Conservation (phyloP, 2,888 invertebrate genomes). For the Microplitis manilae region DNA sequence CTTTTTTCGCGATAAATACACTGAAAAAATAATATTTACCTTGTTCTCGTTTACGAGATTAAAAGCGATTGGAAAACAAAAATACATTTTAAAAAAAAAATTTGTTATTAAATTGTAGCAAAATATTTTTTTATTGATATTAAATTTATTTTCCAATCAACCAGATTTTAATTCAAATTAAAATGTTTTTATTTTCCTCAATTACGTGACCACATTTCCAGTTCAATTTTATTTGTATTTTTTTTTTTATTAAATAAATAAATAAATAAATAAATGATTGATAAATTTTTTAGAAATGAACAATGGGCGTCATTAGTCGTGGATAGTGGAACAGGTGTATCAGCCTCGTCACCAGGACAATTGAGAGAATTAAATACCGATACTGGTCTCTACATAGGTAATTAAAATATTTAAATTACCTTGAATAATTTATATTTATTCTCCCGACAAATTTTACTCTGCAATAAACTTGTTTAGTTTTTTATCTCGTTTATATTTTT, state of each 20-base stretch:
- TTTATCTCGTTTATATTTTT: background rate
- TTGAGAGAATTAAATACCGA: conserved; percentile 89
- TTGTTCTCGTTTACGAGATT: background rate
- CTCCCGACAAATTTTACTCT: background rate
- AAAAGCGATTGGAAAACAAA: background rate
- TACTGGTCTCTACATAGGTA: conserved; percentile 91
- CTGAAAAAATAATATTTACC: background rate
- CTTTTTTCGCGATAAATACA: background rate
- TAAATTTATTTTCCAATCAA: background rate
- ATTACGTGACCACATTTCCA: too few relatives aligned
- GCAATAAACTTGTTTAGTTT: background rate
- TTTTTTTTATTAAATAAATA: background rate
- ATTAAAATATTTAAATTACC: background rate
- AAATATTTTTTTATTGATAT: background rate
- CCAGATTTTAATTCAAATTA: background rate
- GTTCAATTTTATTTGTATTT: conserved; percentile 17
- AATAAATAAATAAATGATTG: background rate
- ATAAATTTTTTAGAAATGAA: conserved; percentile 78
- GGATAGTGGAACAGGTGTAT: conserved; percentile 88
- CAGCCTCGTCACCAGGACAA: conserved; percentile 87
- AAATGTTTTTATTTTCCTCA: background rate
- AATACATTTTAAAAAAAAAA: conserved; percentile 1
- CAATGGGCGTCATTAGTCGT: conserved; percentile 90
- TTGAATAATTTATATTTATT: background rate
- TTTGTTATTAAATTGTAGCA: background rate